Percentiles rank a stretch among this genome's conserved stretches.
These are phyloP conservation scores for Halictus quadricinctus DNA, from an alignment of 2,888 invertebrate species.

Conservation along the genomic window DNA sequence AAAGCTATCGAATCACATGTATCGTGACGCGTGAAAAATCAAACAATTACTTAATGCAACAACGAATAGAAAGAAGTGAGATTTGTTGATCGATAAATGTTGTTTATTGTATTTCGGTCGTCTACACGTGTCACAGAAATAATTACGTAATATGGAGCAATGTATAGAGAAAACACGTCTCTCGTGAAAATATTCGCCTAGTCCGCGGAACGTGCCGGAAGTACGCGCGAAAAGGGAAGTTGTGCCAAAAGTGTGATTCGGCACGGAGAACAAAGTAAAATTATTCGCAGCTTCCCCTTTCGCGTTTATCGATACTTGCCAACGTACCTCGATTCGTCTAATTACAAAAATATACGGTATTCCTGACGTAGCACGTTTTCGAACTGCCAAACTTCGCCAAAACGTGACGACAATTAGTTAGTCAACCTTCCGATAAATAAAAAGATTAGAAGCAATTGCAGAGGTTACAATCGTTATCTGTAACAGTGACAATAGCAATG, in stretches of 20 bases:
- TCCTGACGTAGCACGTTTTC: neutral
- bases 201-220: neutral
- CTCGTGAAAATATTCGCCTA: neutral
- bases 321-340: conserved; percentile 18
- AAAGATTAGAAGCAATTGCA: neutral
- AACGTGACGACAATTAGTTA: neutral
- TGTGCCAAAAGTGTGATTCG: conserved; percentile 15
- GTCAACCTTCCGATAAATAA: neutral
- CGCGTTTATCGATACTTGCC: conserved; percentile 16
- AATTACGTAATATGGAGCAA: conserved; percentile 10
- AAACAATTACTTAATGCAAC: neutral
- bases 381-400: neutral
- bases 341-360: conserved; percentile 32
- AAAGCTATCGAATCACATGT: neutral
- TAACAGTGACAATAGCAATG: neutral
- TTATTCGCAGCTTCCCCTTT: conserved; percentile 4
- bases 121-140: neutral
- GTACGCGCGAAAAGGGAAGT: neutral
- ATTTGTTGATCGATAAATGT: neutral
- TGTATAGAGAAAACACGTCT: neutral
- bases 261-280: neutral
- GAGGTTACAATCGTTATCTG: neutral
- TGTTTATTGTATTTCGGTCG: neutral
- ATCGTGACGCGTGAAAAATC: neutral
- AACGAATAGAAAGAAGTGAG: neutral